Evolutionary conservation across 2,113 vertebrate genomes (phyloP), one percentile per base, ranked within the genome.

Genomic region (Hippocampus mohnikei): DNA sequence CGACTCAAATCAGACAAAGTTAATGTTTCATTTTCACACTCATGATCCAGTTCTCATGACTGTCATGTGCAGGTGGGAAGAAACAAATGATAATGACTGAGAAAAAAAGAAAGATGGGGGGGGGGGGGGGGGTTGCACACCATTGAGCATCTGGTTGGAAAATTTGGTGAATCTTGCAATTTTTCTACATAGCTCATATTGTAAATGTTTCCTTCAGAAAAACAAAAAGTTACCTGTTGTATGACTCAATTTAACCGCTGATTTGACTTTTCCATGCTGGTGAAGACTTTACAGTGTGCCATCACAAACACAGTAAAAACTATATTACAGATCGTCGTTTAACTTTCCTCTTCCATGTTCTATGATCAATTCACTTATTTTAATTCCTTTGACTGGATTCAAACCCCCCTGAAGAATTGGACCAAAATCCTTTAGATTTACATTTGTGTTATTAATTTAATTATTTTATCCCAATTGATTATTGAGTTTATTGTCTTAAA

Each of bases 11-110:
- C 11, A n/a, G 6, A 16, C 0, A 27, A 46, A 25, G 44, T 70
- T 73, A 64, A 76, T 76, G 68, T 71, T 4, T 72, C 18, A 66
- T 63, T 75, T 72, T 10, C 12, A 33, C 12, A 50, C 8, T 48
- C 3, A 2, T 13, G 53, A 65, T 18, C 21, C 8, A 23, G 58
- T 37, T 25, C 21, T 23, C 56, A 27, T 15, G 52, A 62, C 33
- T 48, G 55, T 78, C 73, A 84, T 59, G 58, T 74, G 44, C 21
- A 42, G 40, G 0, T 23, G 52, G 18, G 16, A 16, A 18, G 8
- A 40, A 20, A 64, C n/a, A 53, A 72, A 65, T 16, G 27, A 18
- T 33, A 1, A n/a, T 55, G n/a, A n/a, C 10, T 3, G 2, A 5
- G 9, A 15, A 56, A 56, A 58, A 27, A 13, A 27, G 1, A 33